These are phyloP conservation scores for Calliphora vicina DNA, from an alignment of 1,140 invertebrate genomes.

Conservation along the genomic window DNA sequence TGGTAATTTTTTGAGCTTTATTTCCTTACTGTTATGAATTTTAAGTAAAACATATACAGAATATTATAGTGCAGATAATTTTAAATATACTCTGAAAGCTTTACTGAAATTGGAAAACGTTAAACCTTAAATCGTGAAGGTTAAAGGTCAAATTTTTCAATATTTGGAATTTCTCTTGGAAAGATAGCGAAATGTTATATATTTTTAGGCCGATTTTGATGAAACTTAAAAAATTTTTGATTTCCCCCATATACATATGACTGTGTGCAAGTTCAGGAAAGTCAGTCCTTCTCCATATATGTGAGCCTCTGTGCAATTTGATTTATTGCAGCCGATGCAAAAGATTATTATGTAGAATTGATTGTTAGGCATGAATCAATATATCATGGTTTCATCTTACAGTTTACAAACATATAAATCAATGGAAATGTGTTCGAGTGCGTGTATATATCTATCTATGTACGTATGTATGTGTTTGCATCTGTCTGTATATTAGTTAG, in stretches of 20 bases:
- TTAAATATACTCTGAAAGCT: no score
- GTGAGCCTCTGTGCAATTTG: background rate
- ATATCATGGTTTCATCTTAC: conserved; percentile 31
- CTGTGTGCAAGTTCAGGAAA: background rate
- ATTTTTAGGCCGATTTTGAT: no score
- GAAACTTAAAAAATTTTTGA: no score
- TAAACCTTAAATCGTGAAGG: no score
- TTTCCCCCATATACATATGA: background rate
- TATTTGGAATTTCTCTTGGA: no score
- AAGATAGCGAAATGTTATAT: no score
- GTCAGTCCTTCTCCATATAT: background rate
- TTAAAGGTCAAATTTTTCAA: no score
- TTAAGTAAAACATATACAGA: no score
- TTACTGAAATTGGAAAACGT: no score
- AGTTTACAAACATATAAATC: conserved; percentile 29
- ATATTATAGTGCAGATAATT: no score
- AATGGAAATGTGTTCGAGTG: background rate
- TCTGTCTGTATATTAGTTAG: background rate
- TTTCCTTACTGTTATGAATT: no score
- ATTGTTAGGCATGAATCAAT: conserved; percentile 33
- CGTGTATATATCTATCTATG: background rate
- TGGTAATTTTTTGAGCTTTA: no score
- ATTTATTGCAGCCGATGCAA: conserved; percentile 31
- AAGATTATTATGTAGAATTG: conserved; percentile 34
- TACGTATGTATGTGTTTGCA: background rate